Base-by-base conservation (phyloP, 2,797 vertebrate genomes). In the Sciurus vulgaris region DNA sequence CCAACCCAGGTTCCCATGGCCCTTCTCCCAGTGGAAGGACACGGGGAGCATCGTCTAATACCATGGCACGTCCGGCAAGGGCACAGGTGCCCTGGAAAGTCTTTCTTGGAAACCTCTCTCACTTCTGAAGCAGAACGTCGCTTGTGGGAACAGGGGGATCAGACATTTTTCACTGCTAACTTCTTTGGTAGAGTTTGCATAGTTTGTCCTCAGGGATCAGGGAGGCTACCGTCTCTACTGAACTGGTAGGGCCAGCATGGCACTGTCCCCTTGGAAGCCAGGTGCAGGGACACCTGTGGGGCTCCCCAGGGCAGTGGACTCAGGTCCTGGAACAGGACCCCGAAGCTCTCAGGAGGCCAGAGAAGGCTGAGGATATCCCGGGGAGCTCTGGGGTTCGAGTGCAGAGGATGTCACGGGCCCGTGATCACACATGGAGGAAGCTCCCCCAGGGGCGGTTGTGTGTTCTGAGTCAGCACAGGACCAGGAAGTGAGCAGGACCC, bases 41-140 rank as follows among this genome's bases (percentile, higher is more conserved):
- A 3, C 3, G 12, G 61, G 61, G 59, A 33, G 11, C 2, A 0
- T 18, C 18, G 0, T n/a, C 41, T 11, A 3, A 38, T 4, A 5
- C 35, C 51, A n/a, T 12, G 20, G 41, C 33, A 3, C 11, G 38
- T 22, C 70, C 84, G 14, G 35, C 35, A 2, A 87, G 70, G 88
- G 20, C 30, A n/a, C 0, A 15, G 14, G 51, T 61, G 82, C 56
- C 35, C 30, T 22, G 70, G 69, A n/a, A 86, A 12, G 9, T 67
- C n/a, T 69, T 38, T 14, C 26, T 54, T 49, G 33, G n/a, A 26
- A 1, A 11, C 61, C 33, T 28, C 63, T 63, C n/a, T 63, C 7
- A 30, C 17, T 84, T 81, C n/a, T 1, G 20, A 83, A 89, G 20
- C 38, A 38, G 38, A 38, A 38, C 38, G 38, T 38, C 38, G 38